These are phyloP conservation scores for Coptodon bakossiorum DNA, from an alignment of 2,113 vertebrate species.

Conservation along the genomic window DNA sequence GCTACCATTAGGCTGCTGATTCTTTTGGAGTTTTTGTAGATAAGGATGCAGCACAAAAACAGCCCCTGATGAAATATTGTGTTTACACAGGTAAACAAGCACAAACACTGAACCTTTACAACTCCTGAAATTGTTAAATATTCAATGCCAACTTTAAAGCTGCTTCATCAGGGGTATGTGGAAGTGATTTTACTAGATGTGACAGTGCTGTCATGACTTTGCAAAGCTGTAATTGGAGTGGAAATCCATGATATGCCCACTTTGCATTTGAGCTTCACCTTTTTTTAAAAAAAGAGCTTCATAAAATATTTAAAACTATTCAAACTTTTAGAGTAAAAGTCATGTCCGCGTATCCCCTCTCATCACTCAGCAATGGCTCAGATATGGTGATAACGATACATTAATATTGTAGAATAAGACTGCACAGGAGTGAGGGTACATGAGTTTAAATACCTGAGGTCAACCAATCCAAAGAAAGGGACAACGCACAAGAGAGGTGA, in stretches of 20 bases:
- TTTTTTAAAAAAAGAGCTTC: neutral
- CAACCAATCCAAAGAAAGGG: neutral
- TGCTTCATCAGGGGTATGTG: neutral
- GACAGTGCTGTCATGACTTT: neutral
- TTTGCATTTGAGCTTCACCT: neutral
- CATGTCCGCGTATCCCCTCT: neutral
- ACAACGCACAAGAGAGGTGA: neutral
- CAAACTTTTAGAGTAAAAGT: neutral
- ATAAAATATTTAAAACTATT: neutral
- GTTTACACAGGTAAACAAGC: neutral
- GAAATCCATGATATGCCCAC: neutral
- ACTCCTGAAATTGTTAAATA: neutral
- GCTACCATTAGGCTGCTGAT: neutral
- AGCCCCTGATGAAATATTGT: neutral
- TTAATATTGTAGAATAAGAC: neutral
- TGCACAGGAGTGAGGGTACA: neutral
- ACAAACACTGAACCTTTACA: neutral
- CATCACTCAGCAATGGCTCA: neutral
- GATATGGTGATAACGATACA: neutral
- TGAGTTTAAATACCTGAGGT: neutral
- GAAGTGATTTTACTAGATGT: neutral
- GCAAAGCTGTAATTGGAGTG: neutral
- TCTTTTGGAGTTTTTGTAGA: neutral
- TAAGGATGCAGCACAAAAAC: neutral
- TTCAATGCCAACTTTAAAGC: neutral